These are phyloP conservation scores for Erethizon dorsatum DNA, from an alignment of 2,797 vertebrate species.

Conservation along the genomic window DNA sequence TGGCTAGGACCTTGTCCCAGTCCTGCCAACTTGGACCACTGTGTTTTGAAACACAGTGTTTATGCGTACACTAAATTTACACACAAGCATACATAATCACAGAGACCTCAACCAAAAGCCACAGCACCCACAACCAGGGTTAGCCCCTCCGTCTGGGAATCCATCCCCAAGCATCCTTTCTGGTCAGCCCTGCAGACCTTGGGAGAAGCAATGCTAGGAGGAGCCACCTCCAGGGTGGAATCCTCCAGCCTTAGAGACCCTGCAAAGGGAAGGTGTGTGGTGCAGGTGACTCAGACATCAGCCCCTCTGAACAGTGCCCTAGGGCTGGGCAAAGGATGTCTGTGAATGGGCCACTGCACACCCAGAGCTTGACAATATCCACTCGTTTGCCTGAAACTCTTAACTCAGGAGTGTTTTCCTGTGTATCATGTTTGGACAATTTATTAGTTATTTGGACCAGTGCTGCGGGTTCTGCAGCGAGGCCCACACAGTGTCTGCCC, in stretches of 20 bases:
- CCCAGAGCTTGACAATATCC: neutral
- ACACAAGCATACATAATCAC: neutral
- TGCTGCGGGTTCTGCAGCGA: too few species aligned
- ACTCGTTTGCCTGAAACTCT: neutral
- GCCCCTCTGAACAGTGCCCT: neutral
- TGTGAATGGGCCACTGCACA: neutral
- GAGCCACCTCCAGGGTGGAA: neutral
- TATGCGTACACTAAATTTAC: neutral
- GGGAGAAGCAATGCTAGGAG: neutral
- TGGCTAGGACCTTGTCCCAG: neutral
- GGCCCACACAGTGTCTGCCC: neutral
- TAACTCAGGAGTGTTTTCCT: neutral
- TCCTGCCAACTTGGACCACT: too few species aligned
- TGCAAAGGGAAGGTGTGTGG: neutral
- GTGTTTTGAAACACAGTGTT: neutral
- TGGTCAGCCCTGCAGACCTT: neutral
- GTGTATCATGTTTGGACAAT: neutral
- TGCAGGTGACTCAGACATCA: too few species aligned
- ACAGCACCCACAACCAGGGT: neutral
- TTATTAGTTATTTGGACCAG: neutral
- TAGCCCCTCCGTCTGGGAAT: neutral
- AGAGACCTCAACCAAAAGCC: neutral
- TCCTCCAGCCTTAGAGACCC: neutral
- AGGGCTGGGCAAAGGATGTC: neutral
- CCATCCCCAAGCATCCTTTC: neutral